Conservation (phyloP, 1,140 invertebrate genomes). For the Meloidogyne hapla region DNA sequence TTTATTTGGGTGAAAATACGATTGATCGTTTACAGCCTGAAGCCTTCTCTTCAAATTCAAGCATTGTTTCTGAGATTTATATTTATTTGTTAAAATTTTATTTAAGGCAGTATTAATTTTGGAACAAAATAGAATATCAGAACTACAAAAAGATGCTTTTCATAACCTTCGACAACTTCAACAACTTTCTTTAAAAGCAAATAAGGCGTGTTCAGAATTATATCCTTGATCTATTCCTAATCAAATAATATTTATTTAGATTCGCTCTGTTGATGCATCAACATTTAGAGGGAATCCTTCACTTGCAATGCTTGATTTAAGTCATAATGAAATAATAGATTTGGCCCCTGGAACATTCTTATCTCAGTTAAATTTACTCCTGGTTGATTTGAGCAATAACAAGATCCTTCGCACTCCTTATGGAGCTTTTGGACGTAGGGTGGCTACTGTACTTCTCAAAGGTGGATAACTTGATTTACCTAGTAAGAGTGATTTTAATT, state of each 20-base stretch:
- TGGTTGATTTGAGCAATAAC: slow-evolving; percentile 57
- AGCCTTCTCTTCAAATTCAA: slow-evolving; percentile 59
- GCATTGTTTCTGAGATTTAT: slow-evolving; percentile 15
- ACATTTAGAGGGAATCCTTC: slow-evolving; percentile 56
- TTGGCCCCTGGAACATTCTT: slow-evolving; percentile 58
- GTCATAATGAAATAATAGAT: slow-evolving; percentile 59
- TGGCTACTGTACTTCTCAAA: slow-evolving; percentile 60
- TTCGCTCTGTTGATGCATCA: slow-evolving; percentile 52
- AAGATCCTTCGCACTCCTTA: slow-evolving; percentile 58
- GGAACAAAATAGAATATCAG: slow-evolving; percentile 47
- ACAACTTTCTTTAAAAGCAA: slow-evolving; percentile 60
- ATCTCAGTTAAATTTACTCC: slow-evolving; percentile 55
- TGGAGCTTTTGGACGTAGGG: slow-evolving; percentile 56
- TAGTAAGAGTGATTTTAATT: neutral
- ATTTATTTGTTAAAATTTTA: neutral
- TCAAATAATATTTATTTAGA: slow-evolving; percentile 38
- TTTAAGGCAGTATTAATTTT: slow-evolving; percentile 48
- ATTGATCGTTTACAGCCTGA: slow-evolving; percentile 46
- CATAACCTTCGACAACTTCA: slow-evolving; percentile 48
- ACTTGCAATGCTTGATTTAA: slow-evolving; percentile 59
- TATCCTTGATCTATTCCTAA: too few relatives aligned
- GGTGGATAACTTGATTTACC: slow-evolving; percentile 30
- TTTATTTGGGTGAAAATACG: slow-evolving; percentile 60
- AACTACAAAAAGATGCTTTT: slow-evolving; percentile 49
- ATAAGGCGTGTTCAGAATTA: slow-evolving; percentile 54